Conservation (phyloP, 2,797 vertebrate species). For the Sebastes vulpes region DNA sequence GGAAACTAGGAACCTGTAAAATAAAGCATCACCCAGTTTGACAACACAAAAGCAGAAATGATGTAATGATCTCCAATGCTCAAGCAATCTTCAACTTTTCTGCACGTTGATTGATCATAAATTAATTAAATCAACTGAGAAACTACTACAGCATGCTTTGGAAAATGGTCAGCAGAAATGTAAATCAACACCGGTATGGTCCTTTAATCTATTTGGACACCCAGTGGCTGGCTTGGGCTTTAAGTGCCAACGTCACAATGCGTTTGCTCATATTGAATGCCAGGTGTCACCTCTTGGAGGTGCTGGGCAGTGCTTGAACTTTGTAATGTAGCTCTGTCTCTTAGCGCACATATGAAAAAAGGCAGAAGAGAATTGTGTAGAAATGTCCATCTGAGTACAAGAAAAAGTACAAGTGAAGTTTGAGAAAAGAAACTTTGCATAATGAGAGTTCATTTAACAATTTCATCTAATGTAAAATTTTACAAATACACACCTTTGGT, state of each 20-base stretch:
- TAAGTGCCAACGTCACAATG: slow-evolving; percentile 32
- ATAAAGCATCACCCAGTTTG: background rate
- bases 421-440: slow-evolving; percentile 91
- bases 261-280: background rate
- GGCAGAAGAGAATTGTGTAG: slow-evolving; percentile 89
- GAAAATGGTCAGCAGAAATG: slow-evolving; percentile 12
- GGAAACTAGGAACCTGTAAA: background rate
- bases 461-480: slow-evolving; percentile 88
- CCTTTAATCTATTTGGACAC: background rate
- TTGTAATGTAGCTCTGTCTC: slow-evolving; percentile 37
- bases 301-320: slow-evolving; percentile 34
- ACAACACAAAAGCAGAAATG: background rate
- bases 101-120: background rate
- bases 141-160: background rate
- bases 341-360: slow-evolving; percentile 67
- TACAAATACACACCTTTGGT: slow-evolving; percentile 76
- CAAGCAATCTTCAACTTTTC: background rate
- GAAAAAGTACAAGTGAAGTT: slow-evolving; percentile 83
- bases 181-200: background rate
- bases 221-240: background rate
- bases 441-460: slow-evolving; percentile 89
- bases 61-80: background rate
- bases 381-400: slow-evolving; percentile 75
- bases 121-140: background rate
- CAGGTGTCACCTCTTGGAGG: slow-evolving; percentile 35